Conservation (phyloP, 2,797 vertebrate species). For the Taeniopygia guttata region DNA sequence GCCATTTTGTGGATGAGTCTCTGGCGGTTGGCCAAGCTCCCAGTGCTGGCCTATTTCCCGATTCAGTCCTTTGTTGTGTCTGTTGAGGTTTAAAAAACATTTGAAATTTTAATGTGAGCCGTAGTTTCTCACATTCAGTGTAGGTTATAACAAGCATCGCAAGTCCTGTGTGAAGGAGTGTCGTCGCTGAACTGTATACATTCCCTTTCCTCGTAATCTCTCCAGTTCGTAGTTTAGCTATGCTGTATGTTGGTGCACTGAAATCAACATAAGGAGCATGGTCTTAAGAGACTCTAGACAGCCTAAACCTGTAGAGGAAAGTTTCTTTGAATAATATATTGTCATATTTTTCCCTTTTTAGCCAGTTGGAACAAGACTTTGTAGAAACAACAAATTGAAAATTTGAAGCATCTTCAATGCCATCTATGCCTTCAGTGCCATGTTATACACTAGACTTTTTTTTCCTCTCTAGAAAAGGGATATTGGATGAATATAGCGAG, state of each 20-base stretch:
- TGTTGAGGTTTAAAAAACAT: background rate
- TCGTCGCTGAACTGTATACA: background rate
- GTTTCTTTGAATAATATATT: background rate
- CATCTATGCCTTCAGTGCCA: background rate
- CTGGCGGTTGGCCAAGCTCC: background rate
- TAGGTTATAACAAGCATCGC: background rate
- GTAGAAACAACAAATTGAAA: background rate
- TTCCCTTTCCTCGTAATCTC: background rate
- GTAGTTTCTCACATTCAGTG: background rate
- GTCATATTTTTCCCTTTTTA: background rate
- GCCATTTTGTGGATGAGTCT: background rate
- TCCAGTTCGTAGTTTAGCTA: background rate
- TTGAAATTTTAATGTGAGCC: background rate
- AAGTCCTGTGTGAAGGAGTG: background rate
- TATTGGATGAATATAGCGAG: slow-evolving; percentile 94
- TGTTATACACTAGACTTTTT: background rate
- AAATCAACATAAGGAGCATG: background rate
- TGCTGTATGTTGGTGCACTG: background rate
- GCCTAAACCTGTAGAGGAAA: background rate
- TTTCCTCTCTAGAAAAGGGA: slow-evolving; percentile 82
- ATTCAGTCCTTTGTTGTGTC: background rate
- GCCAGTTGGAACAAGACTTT: background rate
- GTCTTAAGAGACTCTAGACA: background rate
- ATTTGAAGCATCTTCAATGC: background rate
- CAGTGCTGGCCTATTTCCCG: background rate